Conservation (phyloP, 2,888 invertebrate genomes). For the Nemotelus nigrinus region DNA sequence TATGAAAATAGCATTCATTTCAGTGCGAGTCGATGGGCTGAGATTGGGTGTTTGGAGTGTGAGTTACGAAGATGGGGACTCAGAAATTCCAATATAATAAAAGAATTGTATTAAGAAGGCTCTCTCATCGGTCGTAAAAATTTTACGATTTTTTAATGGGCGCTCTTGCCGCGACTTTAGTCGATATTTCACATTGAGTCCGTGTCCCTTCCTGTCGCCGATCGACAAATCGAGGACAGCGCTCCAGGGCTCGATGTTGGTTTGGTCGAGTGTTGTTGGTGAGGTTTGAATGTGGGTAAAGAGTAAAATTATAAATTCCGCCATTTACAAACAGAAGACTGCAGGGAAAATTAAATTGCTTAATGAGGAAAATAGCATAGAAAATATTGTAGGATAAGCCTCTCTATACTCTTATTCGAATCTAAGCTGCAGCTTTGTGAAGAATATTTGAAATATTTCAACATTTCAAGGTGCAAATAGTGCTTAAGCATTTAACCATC, state of each 20-base stretch:
- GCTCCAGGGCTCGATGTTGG: neutral
- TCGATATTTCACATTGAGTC: constrained; percentile 36
- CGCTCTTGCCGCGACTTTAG: constrained; percentile 48
- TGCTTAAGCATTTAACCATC: too few species aligned
- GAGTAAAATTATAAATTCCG: too few species aligned
- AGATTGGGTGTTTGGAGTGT: neutral
- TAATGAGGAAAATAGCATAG: too few species aligned
- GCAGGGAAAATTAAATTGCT: too few species aligned
- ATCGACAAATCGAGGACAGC: neutral
- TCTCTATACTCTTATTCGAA: too few species aligned
- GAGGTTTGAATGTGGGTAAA: too few species aligned
- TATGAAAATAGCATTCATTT: constrained; percentile 23
- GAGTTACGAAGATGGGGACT: constrained; percentile 2
- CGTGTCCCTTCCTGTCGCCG: constrained; percentile 26
- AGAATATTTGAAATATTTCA: too few species aligned
- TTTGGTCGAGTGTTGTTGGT: too few species aligned
- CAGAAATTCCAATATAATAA: constrained; percentile 46
- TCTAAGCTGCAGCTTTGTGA: too few species aligned
- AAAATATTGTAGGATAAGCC: too few species aligned
- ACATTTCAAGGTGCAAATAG: too few species aligned
- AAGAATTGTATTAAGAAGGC: constrained; percentile 48
- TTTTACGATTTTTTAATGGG: constrained; percentile 49
- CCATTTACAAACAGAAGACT: too few species aligned
- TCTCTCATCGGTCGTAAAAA: constrained; percentile 48
- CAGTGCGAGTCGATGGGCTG: constrained; percentile 17